These are phyloP conservation scores for Tiaroga cobitis DNA, from an alignment of 2,797 vertebrate species.

Conservation along the genomic window DNA sequence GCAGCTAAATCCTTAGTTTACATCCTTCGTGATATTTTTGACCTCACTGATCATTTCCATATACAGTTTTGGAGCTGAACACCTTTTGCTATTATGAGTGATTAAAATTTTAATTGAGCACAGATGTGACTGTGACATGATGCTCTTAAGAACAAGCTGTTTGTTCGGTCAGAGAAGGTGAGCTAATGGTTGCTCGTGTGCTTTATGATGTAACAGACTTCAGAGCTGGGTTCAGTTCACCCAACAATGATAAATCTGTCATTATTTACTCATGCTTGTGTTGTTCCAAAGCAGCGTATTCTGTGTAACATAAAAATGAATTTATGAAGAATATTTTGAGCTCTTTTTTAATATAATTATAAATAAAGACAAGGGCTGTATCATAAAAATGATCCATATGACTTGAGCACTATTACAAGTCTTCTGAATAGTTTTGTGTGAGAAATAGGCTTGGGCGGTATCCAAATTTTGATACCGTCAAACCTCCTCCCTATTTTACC, in stretches of 20 bases:
- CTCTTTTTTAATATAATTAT: not conserved
- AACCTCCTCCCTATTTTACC: too few relatives aligned
- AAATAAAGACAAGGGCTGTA: not conserved
- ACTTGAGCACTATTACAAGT: not conserved
- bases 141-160: constrained; percentile 27
- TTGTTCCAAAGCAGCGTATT: not conserved
- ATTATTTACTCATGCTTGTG: not conserved
- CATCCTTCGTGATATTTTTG: constrained; percentile 19
- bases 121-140: constrained; percentile 49
- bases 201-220: constrained; percentile 14
- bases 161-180: constrained; percentile 11
- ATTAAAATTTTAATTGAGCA: constrained; percentile 56
- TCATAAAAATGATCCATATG: not conserved
- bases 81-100: constrained; percentile 45
- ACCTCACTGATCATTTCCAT: constrained; percentile 42
- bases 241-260: not conserved
- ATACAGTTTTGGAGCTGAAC: constrained; percentile 21
- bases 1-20: not conserved
- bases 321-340: not conserved
- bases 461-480: too few relatives aligned
- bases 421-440: not conserved
- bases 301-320: not conserved
- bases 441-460: too few relatives aligned
- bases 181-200: not conserved
- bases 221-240: not conserved